A percentile compares a stretch with the other conserved stretches of the same genome.
phyloP scores from a whole-genome alignment of 2,113 vertebrate genomes.

The Stigmatopora nigra region DNA sequence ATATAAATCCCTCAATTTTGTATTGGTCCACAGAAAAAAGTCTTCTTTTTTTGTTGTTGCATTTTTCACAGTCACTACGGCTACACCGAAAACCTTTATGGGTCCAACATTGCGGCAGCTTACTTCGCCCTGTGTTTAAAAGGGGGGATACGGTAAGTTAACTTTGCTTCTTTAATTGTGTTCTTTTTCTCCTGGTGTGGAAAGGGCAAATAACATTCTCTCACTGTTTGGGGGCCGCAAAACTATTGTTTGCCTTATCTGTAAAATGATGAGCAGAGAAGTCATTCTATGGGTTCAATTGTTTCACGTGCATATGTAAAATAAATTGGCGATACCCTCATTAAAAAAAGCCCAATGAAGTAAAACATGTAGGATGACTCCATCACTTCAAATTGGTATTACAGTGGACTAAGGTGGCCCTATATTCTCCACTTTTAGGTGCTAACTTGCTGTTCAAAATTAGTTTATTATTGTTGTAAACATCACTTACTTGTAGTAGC shows the following conservation, averaged over 20 bases:
- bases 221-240: background rate
- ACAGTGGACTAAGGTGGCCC: no score
- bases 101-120: conserved; percentile 61
- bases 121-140: conserved; percentile 65
- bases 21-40: background rate
- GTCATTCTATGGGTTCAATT: background rate
- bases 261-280: background rate
- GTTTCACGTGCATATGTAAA: background rate
- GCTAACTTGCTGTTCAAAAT: no score
- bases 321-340: background rate
- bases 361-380: no score
- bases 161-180: background rate
- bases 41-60: background rate
- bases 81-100: conserved; percentile 38
- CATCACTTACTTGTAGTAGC: background rate
- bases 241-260: background rate
- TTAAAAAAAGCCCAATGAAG: background rate
- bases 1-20: background rate
- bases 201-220: background rate
- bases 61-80: conserved; percentile 57
- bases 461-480: background rate
- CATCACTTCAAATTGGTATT: no score
- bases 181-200: background rate
- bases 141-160: conserved; percentile 74
- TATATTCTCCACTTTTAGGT: no score